Evolutionary conservation across 2,113 vertebrate species (phyloP), one percentile per base, ranked within the genome.

Genomic region (Psittacus erithacus): DNA sequence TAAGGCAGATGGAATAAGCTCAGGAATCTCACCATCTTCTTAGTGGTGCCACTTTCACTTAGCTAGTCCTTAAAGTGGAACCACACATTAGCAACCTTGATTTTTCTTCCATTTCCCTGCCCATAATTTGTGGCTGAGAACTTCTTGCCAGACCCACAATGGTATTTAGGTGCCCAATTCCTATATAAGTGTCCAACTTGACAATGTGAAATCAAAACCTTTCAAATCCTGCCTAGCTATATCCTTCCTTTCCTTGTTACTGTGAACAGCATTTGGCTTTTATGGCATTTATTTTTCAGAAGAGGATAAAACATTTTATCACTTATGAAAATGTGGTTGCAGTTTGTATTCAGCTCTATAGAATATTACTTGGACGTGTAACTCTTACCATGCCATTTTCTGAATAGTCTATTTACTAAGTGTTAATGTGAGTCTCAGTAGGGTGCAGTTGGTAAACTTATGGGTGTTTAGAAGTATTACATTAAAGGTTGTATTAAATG

Each of bases 261-360:
- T 92, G 38, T 62, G 83, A 84, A 76, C 47, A 79, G 78, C 74
- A 69, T 93, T 95, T 95, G 74, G 86, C 63, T 92, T 94, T 92
- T 76, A 92, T 73, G 52, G 41, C 91, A 83, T 95, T 92, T 96
- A 93, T 94, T 96, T 94, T 94, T 88, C 83, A 91, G 63, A 88
- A 79, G 64, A 95, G 92, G 65, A 95, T 94, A 95, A 97, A 96
- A 78, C 90, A 93, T 96, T 96, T 92, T 96, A 97, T 96, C 93
- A 89, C 93, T 94, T 96, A 96, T 86, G 95, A 96, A 97, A 96
- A 97, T 96, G 92, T 96, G 96, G 93, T 96, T 96, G 59, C 93
- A 96, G 96, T 96, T 96, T 96, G 84, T 85, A 92, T 89, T 86
- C 74, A 93, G 67, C 59, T 92, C 95, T 89, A 93, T 3, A 91